Evolutionary conservation across 2,888 invertebrate genomes (phyloP), one percentile per base, ranked within the genome.

Genomic region (Scaptomyza cyrtandrae): DNA sequence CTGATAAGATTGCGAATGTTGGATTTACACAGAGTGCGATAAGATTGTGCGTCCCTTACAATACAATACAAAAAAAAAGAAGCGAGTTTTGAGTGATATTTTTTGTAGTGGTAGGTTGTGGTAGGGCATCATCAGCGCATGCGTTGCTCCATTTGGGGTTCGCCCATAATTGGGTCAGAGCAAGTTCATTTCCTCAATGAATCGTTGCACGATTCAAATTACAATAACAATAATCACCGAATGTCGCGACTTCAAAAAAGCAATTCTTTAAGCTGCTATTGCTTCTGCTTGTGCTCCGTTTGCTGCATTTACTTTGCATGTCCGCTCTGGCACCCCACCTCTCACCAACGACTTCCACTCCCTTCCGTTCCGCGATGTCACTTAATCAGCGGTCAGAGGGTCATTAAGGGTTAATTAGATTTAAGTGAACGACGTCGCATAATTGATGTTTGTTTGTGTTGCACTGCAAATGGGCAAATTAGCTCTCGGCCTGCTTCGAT

Each of bases 381-480:
- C 63, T 83, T 83, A 88, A 88, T 86, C 84, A 74, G 77, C 80
- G 91, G 90, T 81, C 87, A 89, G 52, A 70, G 75, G 90, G 86
- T 91, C 90, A 86, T 68, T 68, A 60, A 14, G 78, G 86, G 89
- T 90, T 90, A 90, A 91, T 90, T 91, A 79, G 85, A 83, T 86
- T 90, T 88, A 89, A 88, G 84, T 90, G 86, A 78, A 75, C 63
- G 62, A 61, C 74, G 78, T 66, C 68, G 68, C 77, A 75, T 78
- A 86, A 89, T 89, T 89, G 87, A 84, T 66, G 61, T 77, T 69
- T 72, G 45, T 68, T 72, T 74, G 19, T 52, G 60, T 54, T 69
- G 52, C 29, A 44, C 52, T 86, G 78, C 67, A 84, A 82, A 75
- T 69, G 64, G 56, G 67, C 65, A 76, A 81, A 83, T 89, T 80